Evolutionary conservation across 2,113 vertebrate species (phyloP).

Genomic region (Pelvicachromis taeniatus): DNA sequence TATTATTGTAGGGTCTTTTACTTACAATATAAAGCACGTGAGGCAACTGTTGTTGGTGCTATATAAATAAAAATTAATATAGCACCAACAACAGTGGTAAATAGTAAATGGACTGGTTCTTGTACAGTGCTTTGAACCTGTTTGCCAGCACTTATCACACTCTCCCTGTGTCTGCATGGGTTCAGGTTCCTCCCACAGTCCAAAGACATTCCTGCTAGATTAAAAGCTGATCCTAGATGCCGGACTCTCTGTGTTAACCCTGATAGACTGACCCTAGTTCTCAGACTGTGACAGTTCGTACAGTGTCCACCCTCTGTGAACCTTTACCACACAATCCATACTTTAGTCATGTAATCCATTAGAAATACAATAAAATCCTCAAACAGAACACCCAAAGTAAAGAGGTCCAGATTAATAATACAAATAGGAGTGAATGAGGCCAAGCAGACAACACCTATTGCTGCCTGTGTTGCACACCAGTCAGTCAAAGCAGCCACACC

Average conservation of each 20-base stretch:
- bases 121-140: background rate
- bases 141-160: background rate
- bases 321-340: background rate
- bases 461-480: background rate
- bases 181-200: background rate
- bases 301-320: background rate
- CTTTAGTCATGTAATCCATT: background rate
- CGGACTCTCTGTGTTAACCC: background rate
- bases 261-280: background rate
- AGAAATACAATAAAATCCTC: background rate
- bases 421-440: background rate
- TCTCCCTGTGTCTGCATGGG: background rate
- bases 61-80: too few relatives aligned
- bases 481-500: background rate
- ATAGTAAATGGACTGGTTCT: background rate
- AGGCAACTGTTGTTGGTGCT: background rate
- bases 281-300: background rate
- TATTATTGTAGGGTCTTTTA: background rate
- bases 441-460: background rate
- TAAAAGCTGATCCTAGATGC: background rate
- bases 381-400: background rate
- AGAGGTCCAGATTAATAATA: background rate
- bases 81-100: too few relatives aligned
- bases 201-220: background rate
- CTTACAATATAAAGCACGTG: too few relatives aligned